Conservation (phyloP, 1,140 invertebrate species). For the Diabrotica undecimpunctata region DNA sequence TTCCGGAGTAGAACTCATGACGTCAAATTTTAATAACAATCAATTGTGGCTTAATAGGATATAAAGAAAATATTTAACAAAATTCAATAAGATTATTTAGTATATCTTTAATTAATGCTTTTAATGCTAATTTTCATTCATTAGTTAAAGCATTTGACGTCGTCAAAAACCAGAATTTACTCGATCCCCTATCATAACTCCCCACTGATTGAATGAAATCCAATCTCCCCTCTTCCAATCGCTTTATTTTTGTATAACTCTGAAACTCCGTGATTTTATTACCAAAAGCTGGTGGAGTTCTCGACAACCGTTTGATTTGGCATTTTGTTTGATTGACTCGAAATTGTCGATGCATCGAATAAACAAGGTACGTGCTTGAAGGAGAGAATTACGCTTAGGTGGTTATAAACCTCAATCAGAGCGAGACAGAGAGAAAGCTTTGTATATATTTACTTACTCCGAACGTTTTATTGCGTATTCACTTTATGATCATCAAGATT, state of each 20-base stretch:
- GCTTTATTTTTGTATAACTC: neutral
- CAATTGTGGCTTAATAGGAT: too few relatives aligned
- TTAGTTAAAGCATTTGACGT: too few relatives aligned
- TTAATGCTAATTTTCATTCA: too few relatives aligned
- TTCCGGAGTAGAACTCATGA: too few relatives aligned
- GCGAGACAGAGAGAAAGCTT: neutral
- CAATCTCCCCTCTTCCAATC: too few relatives aligned
- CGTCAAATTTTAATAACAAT: too few relatives aligned
- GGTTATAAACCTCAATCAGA: slow-evolving; percentile 1
- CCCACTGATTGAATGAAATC: too few relatives aligned
- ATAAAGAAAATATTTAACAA: too few relatives aligned
- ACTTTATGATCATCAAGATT: slow-evolving; percentile 38
- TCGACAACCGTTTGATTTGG: neutral
- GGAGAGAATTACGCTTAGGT: slow-evolving; percentile 8
- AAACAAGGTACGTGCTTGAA: slow-evolving; percentile 11
- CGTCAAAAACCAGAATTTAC: too few relatives aligned
- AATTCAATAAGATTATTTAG: too few relatives aligned
- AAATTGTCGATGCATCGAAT: slow-evolving; percentile 14
- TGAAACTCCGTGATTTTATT: slow-evolving; percentile 3
- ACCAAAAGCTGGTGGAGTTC: neutral
- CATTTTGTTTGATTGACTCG: slow-evolving; percentile 8
- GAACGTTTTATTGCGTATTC: slow-evolving; percentile 27
- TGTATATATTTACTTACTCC: slow-evolving; percentile 6
- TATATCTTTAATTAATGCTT: too few relatives aligned
- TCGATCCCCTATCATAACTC: too few relatives aligned